Evolutionary conservation across 2,888 invertebrate genomes (phyloP), one percentile per base, ranked within the genome.

Genomic region (Petrophora chlorosata): DNA sequence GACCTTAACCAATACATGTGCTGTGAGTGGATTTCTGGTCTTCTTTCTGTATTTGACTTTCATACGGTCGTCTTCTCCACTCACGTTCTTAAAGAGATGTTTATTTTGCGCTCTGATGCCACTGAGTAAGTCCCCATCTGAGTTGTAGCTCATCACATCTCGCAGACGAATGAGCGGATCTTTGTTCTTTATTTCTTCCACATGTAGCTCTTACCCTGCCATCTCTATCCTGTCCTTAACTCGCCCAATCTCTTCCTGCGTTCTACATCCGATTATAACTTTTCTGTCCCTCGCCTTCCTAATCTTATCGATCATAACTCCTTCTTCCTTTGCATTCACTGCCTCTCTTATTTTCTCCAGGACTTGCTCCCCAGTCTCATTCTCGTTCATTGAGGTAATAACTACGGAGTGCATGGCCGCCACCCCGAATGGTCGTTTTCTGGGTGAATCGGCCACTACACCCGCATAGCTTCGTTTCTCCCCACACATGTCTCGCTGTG

Each of bases 241-340:
- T 8, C 13, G 39, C 3, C 12, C 1, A 3, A 28, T 39, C 2
- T 47, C 47, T 8, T 39, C 40, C 5, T 35, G n/a, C 0, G 30
- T 34, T 2, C 30, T 12, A 7, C 40, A 43, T 13, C 39, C 49
- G 0, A 49, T n/a, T 2, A 49, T 39, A 0, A 49, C 23, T 8
- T 43, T 49, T 8, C 34, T 16, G 9, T 49, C 49, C 5, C 17
- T 49, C 0, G 34, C 43, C 8, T 44, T 43, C 3, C 49, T 17
- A 0, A 53, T 23, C 5, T 13, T 44, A 0, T 48, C 48, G 0
- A 48, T 14, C 0, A 3, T 8, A 0, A 48, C 12, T 7, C 47
- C 25, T 2, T 13, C 53, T 3, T 44, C 35, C 3, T 16, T 44
- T 9, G 43, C 45, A 5, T 53, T 41, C 0, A 50, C 40, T 0